Conservation (phyloP, 2,113 vertebrate species). For the Thalassarche chlororhynchos region DNA sequence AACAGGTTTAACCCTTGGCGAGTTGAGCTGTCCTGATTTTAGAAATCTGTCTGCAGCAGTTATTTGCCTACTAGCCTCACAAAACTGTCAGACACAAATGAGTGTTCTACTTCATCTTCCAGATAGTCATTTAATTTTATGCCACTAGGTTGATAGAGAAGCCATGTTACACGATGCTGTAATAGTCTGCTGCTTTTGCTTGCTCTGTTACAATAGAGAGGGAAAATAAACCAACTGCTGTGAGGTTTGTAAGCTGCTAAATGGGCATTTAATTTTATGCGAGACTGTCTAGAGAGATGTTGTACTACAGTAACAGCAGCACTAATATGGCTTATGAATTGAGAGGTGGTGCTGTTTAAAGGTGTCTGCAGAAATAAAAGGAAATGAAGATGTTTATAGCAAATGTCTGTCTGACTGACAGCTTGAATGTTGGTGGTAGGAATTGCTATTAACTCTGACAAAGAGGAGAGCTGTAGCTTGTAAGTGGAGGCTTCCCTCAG, state of each 20-base stretch:
- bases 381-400: slow-evolving; percentile 54
- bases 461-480: background rate
- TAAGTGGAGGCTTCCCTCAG: background rate
- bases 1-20: slow-evolving; percentile 23
- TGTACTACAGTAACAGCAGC: background rate
- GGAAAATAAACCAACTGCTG: background rate
- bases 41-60: background rate
- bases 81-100: background rate
- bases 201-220: background rate
- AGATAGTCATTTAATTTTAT: background rate
- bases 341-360: slow-evolving; percentile 42
- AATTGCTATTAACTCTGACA: background rate
- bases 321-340: slow-evolving; percentile 30
- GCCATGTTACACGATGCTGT: background rate
- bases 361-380: slow-evolving; percentile 26
- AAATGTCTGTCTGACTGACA: slow-evolving; percentile 36
- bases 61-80: background rate
- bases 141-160: background rate
- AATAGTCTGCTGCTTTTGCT: background rate
- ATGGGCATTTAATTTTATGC: background rate
- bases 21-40: background rate
- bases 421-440: background rate
- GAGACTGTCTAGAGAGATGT: background rate
- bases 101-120: background rate
- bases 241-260: slow-evolving; percentile 27